Evolutionary conservation across 2,888 invertebrate genomes (phyloP), one percentile per base, ranked within the genome.

Genomic region (Tipula vernalis): DNA sequence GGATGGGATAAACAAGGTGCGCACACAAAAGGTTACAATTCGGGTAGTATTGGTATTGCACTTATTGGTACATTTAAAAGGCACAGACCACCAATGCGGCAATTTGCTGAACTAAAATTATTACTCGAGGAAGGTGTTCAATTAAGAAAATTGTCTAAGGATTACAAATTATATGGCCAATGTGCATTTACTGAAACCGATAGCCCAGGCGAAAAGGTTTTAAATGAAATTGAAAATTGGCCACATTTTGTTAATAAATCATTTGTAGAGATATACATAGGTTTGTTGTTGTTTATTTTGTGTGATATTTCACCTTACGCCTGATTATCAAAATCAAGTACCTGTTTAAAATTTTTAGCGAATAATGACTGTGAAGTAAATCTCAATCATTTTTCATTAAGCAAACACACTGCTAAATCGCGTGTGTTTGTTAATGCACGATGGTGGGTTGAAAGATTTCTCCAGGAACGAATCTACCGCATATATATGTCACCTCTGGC

Each of bases 61-160:
- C 95, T 95, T 88, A 94, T 96, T 87, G 96, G 96, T 8, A 95
- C 95, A 0, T 96, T 95, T 88, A 94, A 93, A 85, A 91, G 89
- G 0, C 91, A 91, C 0, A 87, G 91, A 0, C 93, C 94, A 0
- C 92, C 94, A 0, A 90, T 92, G 28, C 92, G 92, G 83, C 93
- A 95, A 89, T 88, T 96, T 0, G 92, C 93, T 18, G 95, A 95
- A 0, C 94, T 94, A 4, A 90, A 93, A 85, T 92, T 93, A 87
- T 91, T 96, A 0, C 93, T 96, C 13, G 91, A 93, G 13, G 90
- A 92, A 83, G 96, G 96, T 0, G 93, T 96, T 0, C 90, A 92
- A 13, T 87, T 91, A 44, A 94, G 94, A 0, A 94, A 95, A 89
- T 92, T 96, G 12, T 90, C 91, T 0, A 89, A 92, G 85, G 92